Conservation (phyloP, 1,140 invertebrate genomes). For the Anadara kagoshimensis region DNA sequence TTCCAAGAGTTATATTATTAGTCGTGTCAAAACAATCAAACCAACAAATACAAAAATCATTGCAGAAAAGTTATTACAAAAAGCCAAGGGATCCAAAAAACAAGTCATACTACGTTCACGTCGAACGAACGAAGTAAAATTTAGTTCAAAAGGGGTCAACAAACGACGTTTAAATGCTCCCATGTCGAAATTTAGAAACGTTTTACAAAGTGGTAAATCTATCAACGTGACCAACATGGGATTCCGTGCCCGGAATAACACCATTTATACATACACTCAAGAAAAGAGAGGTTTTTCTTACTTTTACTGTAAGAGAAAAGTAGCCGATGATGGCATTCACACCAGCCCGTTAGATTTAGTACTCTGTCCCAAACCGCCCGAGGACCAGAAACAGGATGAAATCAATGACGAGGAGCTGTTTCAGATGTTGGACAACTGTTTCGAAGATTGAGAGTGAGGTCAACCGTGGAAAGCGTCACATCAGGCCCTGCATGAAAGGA, state of each 20-base stretch:
- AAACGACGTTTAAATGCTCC: slow-evolving; percentile 21
- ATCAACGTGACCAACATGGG: slow-evolving; percentile 7
- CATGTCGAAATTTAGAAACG: slow-evolving; percentile 17
- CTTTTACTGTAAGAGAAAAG: slow-evolving; percentile 33
- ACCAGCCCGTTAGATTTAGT: slow-evolving; percentile 29
- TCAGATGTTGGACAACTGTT: no score
- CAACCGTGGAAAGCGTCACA: no score
- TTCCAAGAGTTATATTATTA: slow-evolving; percentile 30
- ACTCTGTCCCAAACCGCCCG: slow-evolving; percentile 12
- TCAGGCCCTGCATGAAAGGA: no score
- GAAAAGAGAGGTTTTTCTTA: slow-evolving; percentile 25
- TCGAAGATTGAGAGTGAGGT: no score
- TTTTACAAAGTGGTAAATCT: slow-evolving; percentile 7
- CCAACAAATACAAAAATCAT: slow-evolving; percentile 10
- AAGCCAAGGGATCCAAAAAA: slow-evolving; percentile 15
- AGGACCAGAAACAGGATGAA: no score
- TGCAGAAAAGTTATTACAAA: slow-evolving; percentile 6
- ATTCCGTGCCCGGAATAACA: slow-evolving; percentile 15
- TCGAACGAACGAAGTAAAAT: slow-evolving; percentile 12
- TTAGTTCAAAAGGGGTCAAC: slow-evolving; percentile 21
- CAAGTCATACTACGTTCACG: not conserved
- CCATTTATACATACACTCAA: slow-evolving; percentile 24
- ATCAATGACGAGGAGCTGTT: no score
- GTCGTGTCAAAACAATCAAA: slow-evolving; percentile 10
- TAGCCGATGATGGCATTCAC: slow-evolving; percentile 12